These are phyloP conservation scores for Laodelphax striatellus DNA, from an alignment of 1,140 invertebrate species.

Conservation along the genomic window DNA sequence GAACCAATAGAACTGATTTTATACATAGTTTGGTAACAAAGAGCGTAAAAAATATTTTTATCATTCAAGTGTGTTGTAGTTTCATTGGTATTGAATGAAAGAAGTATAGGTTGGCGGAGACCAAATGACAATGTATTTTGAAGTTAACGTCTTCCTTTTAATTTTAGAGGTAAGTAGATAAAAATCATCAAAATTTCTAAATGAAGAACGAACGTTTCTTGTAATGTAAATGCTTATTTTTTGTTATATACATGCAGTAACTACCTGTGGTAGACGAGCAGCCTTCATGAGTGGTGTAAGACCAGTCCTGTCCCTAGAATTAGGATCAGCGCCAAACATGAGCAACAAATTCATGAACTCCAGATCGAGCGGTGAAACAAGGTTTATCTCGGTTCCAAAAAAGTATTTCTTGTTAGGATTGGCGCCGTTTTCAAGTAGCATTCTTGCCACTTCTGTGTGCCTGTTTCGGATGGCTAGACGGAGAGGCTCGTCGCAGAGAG, in stretches of 20 bases:
- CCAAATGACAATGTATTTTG: too few relatives aligned
- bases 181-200: too few relatives aligned
- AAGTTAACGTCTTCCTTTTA: too few relatives aligned
- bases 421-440: slow-evolving; percentile 55
- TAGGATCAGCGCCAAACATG: slow-evolving; percentile 72
- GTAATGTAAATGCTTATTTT: too few relatives aligned
- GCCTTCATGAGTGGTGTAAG: slow-evolving; percentile 82
- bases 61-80: too few relatives aligned
- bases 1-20: too few relatives aligned
- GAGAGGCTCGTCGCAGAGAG: slow-evolving; percentile 67
- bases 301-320: slow-evolving; percentile 71
- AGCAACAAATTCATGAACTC: slow-evolving; percentile 71
- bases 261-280: slow-evolving; percentile 57
- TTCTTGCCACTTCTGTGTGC: slow-evolving; percentile 51
- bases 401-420: slow-evolving; percentile 74
- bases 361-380: slow-evolving; percentile 62
- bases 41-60: too few relatives aligned
- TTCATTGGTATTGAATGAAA: too few relatives aligned
- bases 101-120: too few relatives aligned
- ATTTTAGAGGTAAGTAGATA: too few relatives aligned
- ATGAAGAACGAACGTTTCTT: too few relatives aligned
- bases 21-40: too few relatives aligned
- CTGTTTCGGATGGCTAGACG: slow-evolving; percentile 74
- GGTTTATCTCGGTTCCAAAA: slow-evolving; percentile 80
- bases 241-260: background rate